Base-by-base conservation (phyloP, 1,140 invertebrate genomes). In the Sarcophaga bullata region DNA sequence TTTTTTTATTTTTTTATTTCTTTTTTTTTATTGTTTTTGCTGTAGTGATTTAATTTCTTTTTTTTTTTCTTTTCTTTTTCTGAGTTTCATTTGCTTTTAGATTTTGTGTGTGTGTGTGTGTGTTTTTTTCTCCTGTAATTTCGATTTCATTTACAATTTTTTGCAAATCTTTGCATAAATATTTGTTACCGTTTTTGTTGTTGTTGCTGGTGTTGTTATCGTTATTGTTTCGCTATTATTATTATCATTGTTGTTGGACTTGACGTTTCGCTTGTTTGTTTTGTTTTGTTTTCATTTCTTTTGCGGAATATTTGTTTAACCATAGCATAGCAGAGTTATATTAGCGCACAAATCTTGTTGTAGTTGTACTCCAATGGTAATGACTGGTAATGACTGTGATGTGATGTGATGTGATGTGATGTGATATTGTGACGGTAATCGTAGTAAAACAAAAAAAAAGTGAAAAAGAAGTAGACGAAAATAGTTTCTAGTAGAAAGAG, bases 91-190 rank as follows among this genome's bases (percentile, higher is more conserved):
- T 68, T 62, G 6, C 3, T 25, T 68, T 37, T 37, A n/a, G n/a
- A n/a, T n/a, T 37, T 37, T 37, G 4, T 37, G 1, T 37, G n/a
- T n/a, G n/a, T n/a, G n/a, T n/a, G n/a, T 37, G 25, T 37, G 25
- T 37, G 25, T 37, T 37, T 68, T 8, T 19, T 25, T 17, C n/a
- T 68, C 62, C n/a, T 68, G 17, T 19, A 68, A 25, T 68, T 68
- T 68, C 62, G 62, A 68, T 68, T 68, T 68, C 62, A 68, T 68
- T 68, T 68, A 68, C 62, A 68, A 68, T 25, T 68, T 68, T 68
- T 68, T 68, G n/a, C 17, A 17, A 68, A 68, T 68, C n/a, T 68
- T 68, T 68, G 62, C 62, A 68, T 68, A 68, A 68, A 68, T 52
- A 52, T 10, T 52, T 52, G 9, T 68, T 37, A 37, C 25, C 25